Conservation (phyloP, 1,140 invertebrate genomes). For the Elysia chlorotica region DNA sequence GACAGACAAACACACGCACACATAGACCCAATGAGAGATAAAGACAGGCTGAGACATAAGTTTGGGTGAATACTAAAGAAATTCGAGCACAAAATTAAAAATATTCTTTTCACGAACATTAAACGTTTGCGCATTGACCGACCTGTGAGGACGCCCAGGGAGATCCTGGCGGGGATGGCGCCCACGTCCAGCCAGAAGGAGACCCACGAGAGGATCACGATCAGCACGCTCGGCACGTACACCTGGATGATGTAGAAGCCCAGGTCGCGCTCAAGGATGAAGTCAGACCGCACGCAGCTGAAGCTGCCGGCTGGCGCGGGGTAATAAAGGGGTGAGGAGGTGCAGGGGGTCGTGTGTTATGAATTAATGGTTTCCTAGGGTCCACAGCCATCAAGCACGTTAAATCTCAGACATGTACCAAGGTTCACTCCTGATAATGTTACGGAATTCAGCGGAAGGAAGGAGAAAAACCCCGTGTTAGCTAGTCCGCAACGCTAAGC, state of each 20-base stretch:
- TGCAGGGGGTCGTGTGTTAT: too few relatives aligned
- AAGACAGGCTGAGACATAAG: not conserved
- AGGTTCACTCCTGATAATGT: too few relatives aligned
- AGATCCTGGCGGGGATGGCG: slow-evolving; percentile 24
- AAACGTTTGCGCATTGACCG: not conserved
- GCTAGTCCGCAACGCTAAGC: too few relatives aligned
- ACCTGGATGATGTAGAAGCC: slow-evolving; percentile 45
- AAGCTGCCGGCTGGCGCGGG: slow-evolving; percentile 31
- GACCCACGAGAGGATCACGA: slow-evolving; percentile 28
- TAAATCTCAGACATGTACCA: too few relatives aligned
- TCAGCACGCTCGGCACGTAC: slow-evolving; percentile 11
- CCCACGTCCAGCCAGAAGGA: slow-evolving; percentile 80
- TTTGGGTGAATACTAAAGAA: not conserved
- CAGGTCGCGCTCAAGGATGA: slow-evolving; percentile 33
- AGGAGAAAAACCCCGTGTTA: too few relatives aligned
- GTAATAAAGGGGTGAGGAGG: not conserved
- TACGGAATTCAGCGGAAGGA: too few relatives aligned
- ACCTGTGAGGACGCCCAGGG: slow-evolving; percentile 15
- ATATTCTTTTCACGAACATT: not conserved
- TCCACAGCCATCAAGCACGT: too few relatives aligned
- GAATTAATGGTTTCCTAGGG: too few relatives aligned
- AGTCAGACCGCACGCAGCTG: slow-evolving; percentile 33
- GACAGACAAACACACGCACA: not conserved
- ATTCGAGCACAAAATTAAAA: not conserved
- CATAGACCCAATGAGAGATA: slow-evolving; percentile 1